A percentile compares a stretch with the other conserved stretches of the same genome.
Conservation (phyloP, 2,113 vertebrate genomes). For the Neotoma lepida region DNA sequence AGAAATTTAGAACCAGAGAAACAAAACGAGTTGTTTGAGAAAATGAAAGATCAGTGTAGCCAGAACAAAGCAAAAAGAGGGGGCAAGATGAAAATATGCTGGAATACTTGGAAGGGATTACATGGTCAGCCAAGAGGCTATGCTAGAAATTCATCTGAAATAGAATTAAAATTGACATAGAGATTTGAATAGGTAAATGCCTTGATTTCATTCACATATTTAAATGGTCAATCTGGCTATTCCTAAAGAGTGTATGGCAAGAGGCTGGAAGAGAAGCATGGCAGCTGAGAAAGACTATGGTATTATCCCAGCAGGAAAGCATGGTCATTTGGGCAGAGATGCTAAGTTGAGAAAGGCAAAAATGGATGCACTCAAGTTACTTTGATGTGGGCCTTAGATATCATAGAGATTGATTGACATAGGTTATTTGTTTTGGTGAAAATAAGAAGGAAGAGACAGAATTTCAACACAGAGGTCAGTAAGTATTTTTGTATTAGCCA, state of each 20-base stretch:
- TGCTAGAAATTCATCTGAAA: neutral
- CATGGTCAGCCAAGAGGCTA: neutral
- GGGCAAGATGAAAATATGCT: neutral
- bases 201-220: neutral
- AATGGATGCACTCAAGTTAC: neutral
- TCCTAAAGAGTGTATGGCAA: neutral
- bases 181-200: neutral
- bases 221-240: neutral
- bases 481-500: neutral
- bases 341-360: neutral
- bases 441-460: constrained; percentile 5
- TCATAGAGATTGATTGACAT: neutral
- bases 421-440: neutral
- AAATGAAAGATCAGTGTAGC: neutral
- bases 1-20: neutral
- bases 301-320: neutral
- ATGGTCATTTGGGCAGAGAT: neutral
- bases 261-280: neutral
- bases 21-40: neutral
- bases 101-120: neutral
- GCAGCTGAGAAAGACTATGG: neutral
- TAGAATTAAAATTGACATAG: neutral
- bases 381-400: neutral
- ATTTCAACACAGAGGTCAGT: neutral
- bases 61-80: neutral